Conservation (phyloP, 35 echinoderm and acorn worm genomes). For the Eucidaris tribuloides region DNA sequence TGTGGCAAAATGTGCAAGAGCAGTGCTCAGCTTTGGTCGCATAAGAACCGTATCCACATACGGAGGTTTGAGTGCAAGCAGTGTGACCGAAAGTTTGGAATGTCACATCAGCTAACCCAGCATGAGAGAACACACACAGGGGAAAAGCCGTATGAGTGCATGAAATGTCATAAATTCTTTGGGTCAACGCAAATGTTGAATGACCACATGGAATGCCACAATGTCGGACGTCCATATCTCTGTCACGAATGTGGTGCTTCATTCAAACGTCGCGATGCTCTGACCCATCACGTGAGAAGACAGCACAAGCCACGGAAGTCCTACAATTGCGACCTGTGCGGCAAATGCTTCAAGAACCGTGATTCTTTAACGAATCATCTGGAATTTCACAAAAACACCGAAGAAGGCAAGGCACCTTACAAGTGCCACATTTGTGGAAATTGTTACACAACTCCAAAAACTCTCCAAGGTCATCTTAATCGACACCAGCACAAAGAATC, state of each 20-base stretch:
- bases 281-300: constrained; percentile 50
- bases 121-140: constrained; percentile 61
- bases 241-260: constrained; percentile 80
- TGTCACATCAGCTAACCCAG: constrained; percentile 32
- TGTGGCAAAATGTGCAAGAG: constrained; percentile 4
- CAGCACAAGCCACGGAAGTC: constrained; percentile 44
- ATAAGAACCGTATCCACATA: neutral
- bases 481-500: constrained; percentile 57
- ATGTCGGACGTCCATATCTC: constrained; percentile 37
- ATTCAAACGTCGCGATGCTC: constrained; percentile 60
- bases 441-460: constrained; percentile 64
- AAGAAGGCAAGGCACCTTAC: constrained; percentile 60
- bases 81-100: constrained; percentile 58
- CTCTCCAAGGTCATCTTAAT: constrained; percentile 49
- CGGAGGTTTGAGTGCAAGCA: constrained; percentile 48
- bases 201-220: constrained; percentile 63
- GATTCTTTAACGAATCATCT: constrained; percentile 60
- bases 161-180: constrained; percentile 59
- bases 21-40: constrained; percentile 5
- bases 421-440: constrained; percentile 66
- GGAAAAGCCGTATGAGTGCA: constrained; percentile 72
- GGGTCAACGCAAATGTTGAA: constrained; percentile 40
- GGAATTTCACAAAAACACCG: constrained; percentile 74
- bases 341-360: constrained; percentile 57
- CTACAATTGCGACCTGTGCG: constrained; percentile 71